Percentiles rank a stretch among this genome's conserved stretches.
These are phyloP conservation scores for Adelognathus sp. DNA, from an alignment of 2,888 invertebrate species.

Conservation along the genomic window DNA sequence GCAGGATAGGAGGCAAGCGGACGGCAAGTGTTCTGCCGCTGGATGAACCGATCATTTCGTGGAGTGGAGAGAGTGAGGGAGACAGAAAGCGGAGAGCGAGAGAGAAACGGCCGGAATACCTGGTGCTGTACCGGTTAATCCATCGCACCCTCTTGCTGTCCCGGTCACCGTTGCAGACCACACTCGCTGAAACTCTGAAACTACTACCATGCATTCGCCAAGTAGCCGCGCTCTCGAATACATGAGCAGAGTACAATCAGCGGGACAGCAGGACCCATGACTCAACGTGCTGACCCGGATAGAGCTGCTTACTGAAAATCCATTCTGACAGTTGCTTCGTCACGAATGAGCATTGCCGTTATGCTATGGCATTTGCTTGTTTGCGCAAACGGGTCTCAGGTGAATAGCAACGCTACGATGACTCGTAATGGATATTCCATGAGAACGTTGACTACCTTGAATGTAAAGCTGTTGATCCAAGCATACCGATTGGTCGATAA, in stretches of 20 bases:
- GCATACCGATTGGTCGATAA: too few relatives aligned
- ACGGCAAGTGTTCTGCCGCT: not conserved
- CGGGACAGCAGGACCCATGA: conserved; percentile 64
- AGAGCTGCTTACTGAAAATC: conserved; percentile 75
- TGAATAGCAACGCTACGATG: not conserved
- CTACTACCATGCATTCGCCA: conserved; percentile 67
- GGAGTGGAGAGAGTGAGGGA: not conserved
- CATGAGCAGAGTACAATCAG: conserved; percentile 68
- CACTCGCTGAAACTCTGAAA: not conserved
- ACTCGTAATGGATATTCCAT: not conserved
- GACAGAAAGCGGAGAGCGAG: not conserved
- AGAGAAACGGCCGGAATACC: not conserved
- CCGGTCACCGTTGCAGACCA: conserved; percentile 3
- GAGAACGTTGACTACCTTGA: not conserved
- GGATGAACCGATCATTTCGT: conserved; percentile 17
- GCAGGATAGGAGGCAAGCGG: conserved; percentile 4
- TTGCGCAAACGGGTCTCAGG: conserved; percentile 3
- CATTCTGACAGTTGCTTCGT: conserved; percentile 71
- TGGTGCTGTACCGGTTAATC: conserved; percentile 11
- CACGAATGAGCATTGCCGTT: conserved; percentile 18
- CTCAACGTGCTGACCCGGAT: conserved; percentile 69
- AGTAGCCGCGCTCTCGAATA: conserved; percentile 76
- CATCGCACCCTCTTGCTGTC: not conserved
- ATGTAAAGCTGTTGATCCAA: too few relatives aligned
- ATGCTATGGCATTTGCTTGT: conserved; percentile 26